A percentile compares a stretch with the other conserved stretches of the same genome.
Conservation (phyloP, 1,140 invertebrate genomes). For the Philopotamus ludificatus region DNA sequence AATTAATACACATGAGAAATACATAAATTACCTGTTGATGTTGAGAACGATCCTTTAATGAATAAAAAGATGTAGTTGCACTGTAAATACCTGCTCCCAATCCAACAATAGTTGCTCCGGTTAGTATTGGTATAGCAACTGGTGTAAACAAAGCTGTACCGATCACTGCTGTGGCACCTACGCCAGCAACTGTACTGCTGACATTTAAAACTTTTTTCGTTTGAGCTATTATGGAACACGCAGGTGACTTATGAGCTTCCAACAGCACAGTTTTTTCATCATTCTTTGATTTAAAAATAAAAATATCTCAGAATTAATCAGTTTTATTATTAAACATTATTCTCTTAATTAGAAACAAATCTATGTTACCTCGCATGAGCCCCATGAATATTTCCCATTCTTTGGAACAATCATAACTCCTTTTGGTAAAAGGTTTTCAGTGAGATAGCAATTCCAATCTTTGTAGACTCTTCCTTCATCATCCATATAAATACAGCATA, state of each 20-base stretch:
- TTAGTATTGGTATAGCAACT: slow-evolving; percentile 20
- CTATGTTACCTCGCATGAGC: background rate
- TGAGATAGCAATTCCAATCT: slow-evolving; percentile 25
- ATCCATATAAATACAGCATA: slow-evolving; percentile 32
- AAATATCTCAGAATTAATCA: background rate
- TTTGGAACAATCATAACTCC: slow-evolving; percentile 29
- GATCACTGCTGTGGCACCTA: slow-evolving; percentile 25
- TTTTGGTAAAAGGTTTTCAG: slow-evolving; percentile 30
- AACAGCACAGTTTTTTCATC: background rate
- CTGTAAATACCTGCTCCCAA: slow-evolving; percentile 25
- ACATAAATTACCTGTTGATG: slow-evolving; percentile 44
- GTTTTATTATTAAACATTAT: background rate
- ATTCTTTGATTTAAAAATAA: background rate
- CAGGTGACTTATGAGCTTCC: slow-evolving; percentile 19
- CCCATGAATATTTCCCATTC: slow-evolving; percentile 22
- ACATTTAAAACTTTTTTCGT: slow-evolving; percentile 6
- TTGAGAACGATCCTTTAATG: slow-evolving; percentile 27
- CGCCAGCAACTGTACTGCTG: slow-evolving; percentile 4
- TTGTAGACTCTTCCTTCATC: slow-evolving; percentile 30
- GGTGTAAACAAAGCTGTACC: slow-evolving; percentile 26
- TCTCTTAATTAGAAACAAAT: no score
- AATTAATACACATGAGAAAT: background rate
- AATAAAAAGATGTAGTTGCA: slow-evolving; percentile 1
- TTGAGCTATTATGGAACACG: slow-evolving; percentile 4
- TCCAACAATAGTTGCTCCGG: slow-evolving; percentile 10